A percentile compares a stretch with the other conserved stretches of the same genome.
These are phyloP conservation scores for Drosophila nigrodunni DNA, from an alignment of 1,140 invertebrate species.

Conservation along the genomic window DNA sequence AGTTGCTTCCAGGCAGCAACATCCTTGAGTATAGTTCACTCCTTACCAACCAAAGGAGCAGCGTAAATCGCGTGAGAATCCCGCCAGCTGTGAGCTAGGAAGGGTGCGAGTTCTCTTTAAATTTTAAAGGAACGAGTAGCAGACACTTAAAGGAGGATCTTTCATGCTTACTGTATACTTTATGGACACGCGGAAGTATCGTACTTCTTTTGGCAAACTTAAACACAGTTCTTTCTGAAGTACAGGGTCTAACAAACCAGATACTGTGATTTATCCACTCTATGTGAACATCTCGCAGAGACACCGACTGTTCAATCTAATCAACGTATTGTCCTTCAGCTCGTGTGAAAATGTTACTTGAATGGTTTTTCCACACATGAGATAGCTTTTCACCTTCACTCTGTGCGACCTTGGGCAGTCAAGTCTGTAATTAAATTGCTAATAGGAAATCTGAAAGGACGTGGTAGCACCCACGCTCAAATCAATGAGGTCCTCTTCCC, in stretches of 20 bases:
- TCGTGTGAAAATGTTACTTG: neutral
- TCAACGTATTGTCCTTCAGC: neutral
- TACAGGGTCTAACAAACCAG: too few species aligned
- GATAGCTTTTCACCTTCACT: neutral
- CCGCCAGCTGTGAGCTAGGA: constrained; percentile 3
- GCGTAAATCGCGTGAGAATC: constrained; percentile 49
- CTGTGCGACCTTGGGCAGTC: constrained; percentile 5
- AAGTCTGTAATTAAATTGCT: constrained; percentile 58
- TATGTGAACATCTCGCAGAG: neutral
- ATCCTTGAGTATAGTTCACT: constrained; percentile 16
- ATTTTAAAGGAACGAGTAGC: neutral
- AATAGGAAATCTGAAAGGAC: constrained; percentile 46
- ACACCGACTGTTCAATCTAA: neutral
- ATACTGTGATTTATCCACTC: too few species aligned
- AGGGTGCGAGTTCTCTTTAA: constrained; percentile 27
- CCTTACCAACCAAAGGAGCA: constrained; percentile 8
- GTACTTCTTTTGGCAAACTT: too few species aligned
- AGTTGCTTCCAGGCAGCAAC: neutral
- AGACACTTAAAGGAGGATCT: too few species aligned
- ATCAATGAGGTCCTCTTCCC: constrained; percentile 4
- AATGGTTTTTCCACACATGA: neutral
- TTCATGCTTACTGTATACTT: too few species aligned
- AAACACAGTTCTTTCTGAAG: too few species aligned
- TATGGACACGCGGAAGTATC: too few species aligned
- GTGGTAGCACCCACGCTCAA: constrained; percentile 21